phyloP scores from a whole-genome alignment of 2,113 vertebrate genomes.

The Microtus richardsoni region DNA sequence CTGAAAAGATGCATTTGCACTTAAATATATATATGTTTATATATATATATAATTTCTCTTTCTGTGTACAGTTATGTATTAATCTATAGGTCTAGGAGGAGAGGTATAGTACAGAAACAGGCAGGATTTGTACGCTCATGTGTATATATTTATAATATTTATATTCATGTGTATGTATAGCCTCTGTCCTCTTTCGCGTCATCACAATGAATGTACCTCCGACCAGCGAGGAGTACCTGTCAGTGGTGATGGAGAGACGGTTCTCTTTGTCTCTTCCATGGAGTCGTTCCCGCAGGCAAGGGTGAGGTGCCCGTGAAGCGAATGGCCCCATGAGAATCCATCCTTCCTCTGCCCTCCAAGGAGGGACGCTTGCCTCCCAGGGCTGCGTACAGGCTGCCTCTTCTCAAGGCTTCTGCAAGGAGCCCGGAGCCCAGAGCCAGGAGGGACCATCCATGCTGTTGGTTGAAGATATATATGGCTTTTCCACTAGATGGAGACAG shows the following conservation, averaged over 20 bases:
- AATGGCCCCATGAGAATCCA: constrained; percentile 40
- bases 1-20: constrained; percentile 81
- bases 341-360: background rate
- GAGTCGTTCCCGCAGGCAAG: constrained; percentile 46
- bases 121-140: constrained; percentile 12
- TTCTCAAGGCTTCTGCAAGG: constrained; percentile 40
- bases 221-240: constrained; percentile 62
- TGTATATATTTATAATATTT: constrained; percentile 74
- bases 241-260: constrained; percentile 65
- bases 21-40: constrained; percentile 53
- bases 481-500: constrained; percentile 91
- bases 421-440: background rate
- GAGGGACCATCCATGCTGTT: constrained; percentile 4
- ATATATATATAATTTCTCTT: constrained; percentile 49
- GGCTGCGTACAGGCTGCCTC: constrained; percentile 55
- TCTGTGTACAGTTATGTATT: constrained; percentile 69
- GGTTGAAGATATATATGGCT: constrained; percentile 69
- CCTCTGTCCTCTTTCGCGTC: constrained; percentile 58
- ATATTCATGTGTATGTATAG: constrained; percentile 54
- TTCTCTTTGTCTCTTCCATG: constrained; percentile 44
- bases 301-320: constrained; percentile 45
- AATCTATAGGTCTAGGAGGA: constrained; percentile 59
- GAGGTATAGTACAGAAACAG: constrained; percentile 67
- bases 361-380: constrained; percentile 35
- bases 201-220: background rate